Percentiles rank a stretch among this genome's conserved stretches.
Evolutionary conservation across 2,888 invertebrate genomes (phyloP).

Genomic region (Eudemis profundana): DNA sequence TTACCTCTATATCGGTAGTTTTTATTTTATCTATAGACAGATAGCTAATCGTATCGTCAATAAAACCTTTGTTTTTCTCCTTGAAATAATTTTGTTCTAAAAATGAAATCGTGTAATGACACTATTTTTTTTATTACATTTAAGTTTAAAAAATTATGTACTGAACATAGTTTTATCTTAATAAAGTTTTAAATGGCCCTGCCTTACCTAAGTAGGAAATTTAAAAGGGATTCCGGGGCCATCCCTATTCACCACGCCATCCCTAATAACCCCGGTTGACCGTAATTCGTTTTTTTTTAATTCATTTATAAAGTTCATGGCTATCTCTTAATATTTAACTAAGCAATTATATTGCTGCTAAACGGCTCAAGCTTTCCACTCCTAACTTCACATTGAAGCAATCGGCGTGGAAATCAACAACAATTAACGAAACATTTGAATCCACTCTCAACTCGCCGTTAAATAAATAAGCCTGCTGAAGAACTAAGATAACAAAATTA

Average conservation of each 20-base stretch:
- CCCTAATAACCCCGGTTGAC: too few relatives aligned
- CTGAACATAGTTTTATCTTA: too few relatives aligned
- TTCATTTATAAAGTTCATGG: neutral
- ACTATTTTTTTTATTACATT: too few relatives aligned
- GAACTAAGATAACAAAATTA: slow-evolving; percentile 42
- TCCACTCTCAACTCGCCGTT: slow-evolving; percentile 37
- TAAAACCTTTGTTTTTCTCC: too few relatives aligned
- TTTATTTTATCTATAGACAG: neutral
- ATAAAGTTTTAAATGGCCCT: too few relatives aligned
- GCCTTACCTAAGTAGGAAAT: too few relatives aligned
- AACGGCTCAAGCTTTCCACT: slow-evolving; percentile 1
- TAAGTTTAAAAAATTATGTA: too few relatives aligned
- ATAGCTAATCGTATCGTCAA: neutral
- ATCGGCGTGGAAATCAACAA: slow-evolving; percentile 33
- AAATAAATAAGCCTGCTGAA: slow-evolving; percentile 41
- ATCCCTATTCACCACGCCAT: too few relatives aligned
- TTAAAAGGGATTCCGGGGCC: too few relatives aligned
- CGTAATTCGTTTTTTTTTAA: too few relatives aligned
- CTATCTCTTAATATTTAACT: neutral
- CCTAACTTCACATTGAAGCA: slow-evolving; percentile 13
- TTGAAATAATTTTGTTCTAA: too few relatives aligned
- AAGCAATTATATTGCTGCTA: neutral
- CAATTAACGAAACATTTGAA: slow-evolving; percentile 41
- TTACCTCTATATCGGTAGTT: neutral
- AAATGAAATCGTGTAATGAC: too few relatives aligned